Conservation (phyloP, 2,113 vertebrate species). For the Urocolius indicus region DNA sequence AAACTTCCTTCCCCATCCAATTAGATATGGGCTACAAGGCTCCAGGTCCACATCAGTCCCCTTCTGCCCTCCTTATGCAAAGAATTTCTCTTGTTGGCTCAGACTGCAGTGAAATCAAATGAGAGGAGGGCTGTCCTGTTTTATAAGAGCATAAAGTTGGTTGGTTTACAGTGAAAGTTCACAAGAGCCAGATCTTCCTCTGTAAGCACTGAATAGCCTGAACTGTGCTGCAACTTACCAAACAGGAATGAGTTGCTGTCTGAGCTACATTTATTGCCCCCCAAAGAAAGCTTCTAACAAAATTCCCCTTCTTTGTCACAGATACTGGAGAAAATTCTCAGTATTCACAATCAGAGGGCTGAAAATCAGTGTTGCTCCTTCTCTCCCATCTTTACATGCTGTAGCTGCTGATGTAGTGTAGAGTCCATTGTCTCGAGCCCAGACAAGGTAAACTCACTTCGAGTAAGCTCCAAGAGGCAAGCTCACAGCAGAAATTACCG, state of each 20-base stretch:
- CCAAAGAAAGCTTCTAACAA: not conserved
- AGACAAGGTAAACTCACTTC: not conserved
- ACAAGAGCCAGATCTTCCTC: not conserved
- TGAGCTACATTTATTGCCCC: not conserved
- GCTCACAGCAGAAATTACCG: not conserved
- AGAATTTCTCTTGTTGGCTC: not conserved
- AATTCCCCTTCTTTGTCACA: not conserved
- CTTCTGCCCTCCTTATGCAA: not conserved
- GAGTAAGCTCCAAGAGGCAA: not conserved
- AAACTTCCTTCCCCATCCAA: not conserved
- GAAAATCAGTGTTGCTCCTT: not conserved
- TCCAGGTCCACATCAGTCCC: not conserved
- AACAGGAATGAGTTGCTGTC: not conserved
- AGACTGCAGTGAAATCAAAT: not conserved
- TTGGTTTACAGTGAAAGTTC: not conserved
- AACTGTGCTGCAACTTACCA: not conserved
- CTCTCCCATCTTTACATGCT: not conserved
- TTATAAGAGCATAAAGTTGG: not conserved
- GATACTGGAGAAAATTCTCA: not conserved
- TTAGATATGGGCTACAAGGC: not conserved
- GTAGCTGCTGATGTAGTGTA: not conserved
- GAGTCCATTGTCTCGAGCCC: not conserved
- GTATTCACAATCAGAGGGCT: not conserved
- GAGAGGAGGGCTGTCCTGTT: not conserved
- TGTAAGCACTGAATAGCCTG: not conserved